Conservation (phyloP, 2,113 vertebrate species). For the Procapra przewalskii region DNA sequence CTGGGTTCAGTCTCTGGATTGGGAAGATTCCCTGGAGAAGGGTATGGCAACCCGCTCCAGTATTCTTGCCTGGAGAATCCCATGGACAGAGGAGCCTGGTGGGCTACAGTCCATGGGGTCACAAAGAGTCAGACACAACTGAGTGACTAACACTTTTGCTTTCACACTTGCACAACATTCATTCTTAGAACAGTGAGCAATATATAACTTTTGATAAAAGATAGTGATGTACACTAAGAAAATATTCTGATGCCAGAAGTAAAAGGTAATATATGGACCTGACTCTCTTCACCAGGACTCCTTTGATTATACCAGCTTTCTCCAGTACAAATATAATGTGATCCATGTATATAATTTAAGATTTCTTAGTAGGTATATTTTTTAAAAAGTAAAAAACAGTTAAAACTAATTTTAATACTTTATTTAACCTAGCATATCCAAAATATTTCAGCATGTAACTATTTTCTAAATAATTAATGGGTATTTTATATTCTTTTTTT, state of each 20-base stretch:
- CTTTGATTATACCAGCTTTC: neutral
- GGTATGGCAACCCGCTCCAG: neutral
- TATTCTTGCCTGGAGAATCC: neutral
- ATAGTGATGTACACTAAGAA: neutral
- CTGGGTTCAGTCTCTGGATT: neutral
- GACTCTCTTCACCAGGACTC: neutral
- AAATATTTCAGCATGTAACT: slow-evolving; percentile 13
- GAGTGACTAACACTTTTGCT: neutral
- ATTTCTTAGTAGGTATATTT: neutral
- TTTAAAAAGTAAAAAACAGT: neutral
- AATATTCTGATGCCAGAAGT: neutral
- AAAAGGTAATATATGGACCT: neutral
- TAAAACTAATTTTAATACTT: slow-evolving; percentile 30
- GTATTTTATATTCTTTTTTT: neutral
- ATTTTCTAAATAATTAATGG: neutral
- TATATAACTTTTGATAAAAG: neutral
- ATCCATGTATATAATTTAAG: neutral
- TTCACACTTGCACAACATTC: neutral
- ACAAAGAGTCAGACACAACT: neutral
- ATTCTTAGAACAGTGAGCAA: neutral
- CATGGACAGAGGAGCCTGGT: neutral
- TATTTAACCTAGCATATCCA: neutral
- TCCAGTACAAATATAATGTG: neutral
- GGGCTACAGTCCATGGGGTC: neutral
- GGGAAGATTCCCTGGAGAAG: neutral